Percentiles rank a stretch among this genome's conserved stretches.
phyloP scores from a whole-genome alignment of 2,113 vertebrate species.

The Gorsachius goisagi region DNA sequence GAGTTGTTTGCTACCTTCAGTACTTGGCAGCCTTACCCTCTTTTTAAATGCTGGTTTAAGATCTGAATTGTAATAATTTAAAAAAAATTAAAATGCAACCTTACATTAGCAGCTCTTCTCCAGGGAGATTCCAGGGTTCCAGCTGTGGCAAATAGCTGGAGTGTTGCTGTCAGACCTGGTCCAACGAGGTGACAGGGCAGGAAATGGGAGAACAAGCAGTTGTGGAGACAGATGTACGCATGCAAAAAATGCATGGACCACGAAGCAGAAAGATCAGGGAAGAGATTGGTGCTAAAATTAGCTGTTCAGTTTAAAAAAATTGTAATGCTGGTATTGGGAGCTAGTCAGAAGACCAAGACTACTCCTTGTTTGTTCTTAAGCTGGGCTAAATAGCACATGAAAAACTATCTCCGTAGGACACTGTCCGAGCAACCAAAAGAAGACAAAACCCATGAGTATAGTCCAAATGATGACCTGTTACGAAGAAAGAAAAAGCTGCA shows the following conservation, averaged over 20 bases:
- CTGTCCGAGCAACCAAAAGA: background rate
- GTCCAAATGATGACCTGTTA: background rate
- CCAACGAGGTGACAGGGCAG: fast-evolving
- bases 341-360: background rate
- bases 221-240: fast-evolving
- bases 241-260: background rate
- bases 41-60: background rate
- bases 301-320: background rate
- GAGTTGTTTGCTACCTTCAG: slow-evolving; percentile 11
- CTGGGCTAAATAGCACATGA: background rate
- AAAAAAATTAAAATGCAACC: background rate
- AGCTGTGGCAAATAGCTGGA: background rate
- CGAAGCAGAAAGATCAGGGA: background rate
- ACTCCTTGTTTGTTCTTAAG: background rate
- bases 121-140: background rate
- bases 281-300: background rate
- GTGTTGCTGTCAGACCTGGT: background rate
- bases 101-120: background rate
- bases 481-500: background rate
- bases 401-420: background rate
- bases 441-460: background rate
- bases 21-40: background rate
- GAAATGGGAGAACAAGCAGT: background rate
- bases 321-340: background rate
- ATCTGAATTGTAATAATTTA: background rate